These are phyloP conservation scores for Epistrophella euchroma DNA, from an alignment of 2,888 invertebrate species.

Conservation along the genomic window DNA sequence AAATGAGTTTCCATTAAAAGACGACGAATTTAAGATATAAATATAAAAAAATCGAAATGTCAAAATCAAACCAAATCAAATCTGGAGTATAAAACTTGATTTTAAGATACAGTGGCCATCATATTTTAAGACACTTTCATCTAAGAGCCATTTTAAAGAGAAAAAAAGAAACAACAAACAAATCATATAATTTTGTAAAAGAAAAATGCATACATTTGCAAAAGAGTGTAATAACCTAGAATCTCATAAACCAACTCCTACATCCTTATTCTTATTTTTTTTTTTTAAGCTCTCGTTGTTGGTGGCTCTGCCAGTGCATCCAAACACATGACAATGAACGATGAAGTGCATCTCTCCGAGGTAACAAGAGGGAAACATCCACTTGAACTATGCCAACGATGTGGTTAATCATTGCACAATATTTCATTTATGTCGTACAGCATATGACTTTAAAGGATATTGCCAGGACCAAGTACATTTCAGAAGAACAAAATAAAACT, in stretches of 20 bases:
- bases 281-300: neutral
- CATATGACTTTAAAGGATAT: constrained; percentile 60
- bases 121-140: too few species aligned
- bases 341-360: constrained; percentile 50
- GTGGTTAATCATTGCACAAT: constrained; percentile 75
- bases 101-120: too few species aligned
- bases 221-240: constrained; percentile 66
- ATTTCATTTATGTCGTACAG: constrained; percentile 67
- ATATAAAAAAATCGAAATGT: too few species aligned
- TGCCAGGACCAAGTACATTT: constrained; percentile 14
- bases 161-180: too few species aligned
- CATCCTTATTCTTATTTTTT: constrained; percentile 29
- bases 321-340: constrained; percentile 57
- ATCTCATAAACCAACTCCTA: constrained; percentile 27
- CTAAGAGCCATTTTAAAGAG: too few species aligned
- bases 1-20: too few species aligned
- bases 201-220: constrained; percentile 47
- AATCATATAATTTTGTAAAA: neutral
- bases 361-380: constrained; percentile 70
- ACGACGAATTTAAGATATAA: too few species aligned
- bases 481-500: constrained; percentile 10
- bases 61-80: too few species aligned
- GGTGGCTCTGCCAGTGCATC: constrained; percentile 21
- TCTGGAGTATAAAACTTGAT: too few species aligned
- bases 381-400: constrained; percentile 75